phyloP scores from a whole-genome alignment of 1,140 invertebrate species.

The Coptotermes formosanus region DNA sequence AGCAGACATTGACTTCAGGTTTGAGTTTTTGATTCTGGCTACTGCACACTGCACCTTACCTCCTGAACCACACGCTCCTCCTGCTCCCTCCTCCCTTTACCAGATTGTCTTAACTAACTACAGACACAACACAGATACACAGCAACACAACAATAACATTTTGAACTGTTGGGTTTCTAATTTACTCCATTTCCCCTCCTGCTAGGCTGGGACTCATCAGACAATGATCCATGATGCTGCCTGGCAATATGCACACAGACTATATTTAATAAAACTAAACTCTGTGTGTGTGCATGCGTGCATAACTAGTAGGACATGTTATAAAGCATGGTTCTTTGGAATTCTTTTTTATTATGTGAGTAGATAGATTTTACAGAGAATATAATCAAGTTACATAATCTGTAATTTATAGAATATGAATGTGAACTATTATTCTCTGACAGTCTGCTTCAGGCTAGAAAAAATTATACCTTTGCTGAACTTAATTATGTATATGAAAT shows the following conservation, averaged over 20 bases:
- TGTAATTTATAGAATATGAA: no score
- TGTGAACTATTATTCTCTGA: no score
- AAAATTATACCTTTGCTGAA: background rate
- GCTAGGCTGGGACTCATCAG: background rate
- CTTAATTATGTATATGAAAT: background rate
- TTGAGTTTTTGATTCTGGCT: slow-evolving; percentile 26
- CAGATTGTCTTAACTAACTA: slow-evolving; percentile 19
- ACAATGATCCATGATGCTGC: background rate
- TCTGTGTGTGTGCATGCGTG: no score
- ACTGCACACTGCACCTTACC: slow-evolving; percentile 33
- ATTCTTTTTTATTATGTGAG: no score
- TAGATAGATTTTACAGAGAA: no score
- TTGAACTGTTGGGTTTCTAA: background rate
- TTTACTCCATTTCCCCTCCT: background rate
- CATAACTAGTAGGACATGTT: no score
- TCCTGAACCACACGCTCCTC: slow-evolving; percentile 28
- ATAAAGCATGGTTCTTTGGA: no score
- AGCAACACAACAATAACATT: background rate
- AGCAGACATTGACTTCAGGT: slow-evolving; percentile 23
- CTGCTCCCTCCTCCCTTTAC: slow-evolving; percentile 29
- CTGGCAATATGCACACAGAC: background rate
- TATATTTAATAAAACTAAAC: background rate
- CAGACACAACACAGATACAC: slow-evolving; percentile 7
- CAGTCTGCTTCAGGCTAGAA: no score
- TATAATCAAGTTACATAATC: no score